These are phyloP conservation scores for Patagioenas fasciata DNA, from an alignment of 2,113 vertebrate species.

Conservation along the genomic window DNA sequence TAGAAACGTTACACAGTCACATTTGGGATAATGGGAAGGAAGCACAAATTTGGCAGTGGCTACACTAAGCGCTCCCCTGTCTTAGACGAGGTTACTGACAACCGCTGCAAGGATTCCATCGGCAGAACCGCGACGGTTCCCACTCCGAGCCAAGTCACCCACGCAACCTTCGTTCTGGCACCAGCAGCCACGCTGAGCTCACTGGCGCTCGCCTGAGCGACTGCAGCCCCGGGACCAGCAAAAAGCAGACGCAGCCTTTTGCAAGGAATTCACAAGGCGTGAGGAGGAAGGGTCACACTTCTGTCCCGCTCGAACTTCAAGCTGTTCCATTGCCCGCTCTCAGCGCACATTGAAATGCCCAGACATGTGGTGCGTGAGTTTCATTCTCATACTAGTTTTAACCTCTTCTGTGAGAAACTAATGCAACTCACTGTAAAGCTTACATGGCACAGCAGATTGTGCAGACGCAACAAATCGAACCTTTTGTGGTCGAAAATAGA, in stretches of 20 bases:
- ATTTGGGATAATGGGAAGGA: not conserved
- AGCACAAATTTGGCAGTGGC: not conserved
- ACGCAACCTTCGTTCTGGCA: not conserved
- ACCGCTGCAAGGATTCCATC: not conserved
- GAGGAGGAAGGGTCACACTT: not conserved
- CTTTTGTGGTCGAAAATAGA: not conserved
- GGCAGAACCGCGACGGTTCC: not conserved
- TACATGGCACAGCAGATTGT: not conserved
- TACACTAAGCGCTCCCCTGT: not conserved
- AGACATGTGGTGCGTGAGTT: not conserved
- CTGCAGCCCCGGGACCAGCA: not conserved
- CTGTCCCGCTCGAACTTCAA: not conserved
- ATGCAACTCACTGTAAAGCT: not conserved
- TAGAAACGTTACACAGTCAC: not conserved
- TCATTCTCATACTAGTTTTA: not conserved
- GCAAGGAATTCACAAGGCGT: not conserved
- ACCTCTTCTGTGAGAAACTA: not conserved
- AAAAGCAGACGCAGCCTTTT: not conserved
- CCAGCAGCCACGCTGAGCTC: not conserved
- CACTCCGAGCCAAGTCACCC: not conserved
- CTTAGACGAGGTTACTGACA: not conserved
- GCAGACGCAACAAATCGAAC: fast-evolving
- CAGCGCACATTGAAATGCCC: not conserved
- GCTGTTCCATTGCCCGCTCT: not conserved
- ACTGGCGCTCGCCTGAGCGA: not conserved